Base-by-base conservation (phyloP, 30 jellyfish, hydroid and myxozoan genomes). In the Turritopsis dohrnii region DNA sequence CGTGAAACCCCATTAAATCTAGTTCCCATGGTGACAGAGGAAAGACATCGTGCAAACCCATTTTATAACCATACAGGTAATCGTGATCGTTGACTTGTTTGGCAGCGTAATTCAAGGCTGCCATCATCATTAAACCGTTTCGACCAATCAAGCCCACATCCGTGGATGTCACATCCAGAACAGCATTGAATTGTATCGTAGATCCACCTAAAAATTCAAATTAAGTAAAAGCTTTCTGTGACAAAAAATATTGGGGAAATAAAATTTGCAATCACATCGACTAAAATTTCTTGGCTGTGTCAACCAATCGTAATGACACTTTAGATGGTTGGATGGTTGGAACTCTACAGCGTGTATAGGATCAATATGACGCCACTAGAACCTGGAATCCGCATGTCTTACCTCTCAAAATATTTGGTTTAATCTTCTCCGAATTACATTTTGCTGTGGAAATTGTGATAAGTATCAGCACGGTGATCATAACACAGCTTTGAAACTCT, bases 81-180 rank as follows among this genome's bases (percentile, higher is more conserved):
- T n/a, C 30, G 28, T 69, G 31, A n/a, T 69, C 30, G 17, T 69
- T 27, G 31, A 69, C 77, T 1, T 69, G 28, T 23, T 27, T 23
- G 31, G 30, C 77, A 69, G 77, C 77, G 22, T 7, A 69, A 9
- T 0, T 16, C 77, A 69, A 27, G 31, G 77, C 77, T 69, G 9
- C 30, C 31, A 1, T 69, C 77, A 69, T 69, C 77, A 69, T 69
- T 9, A 69, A 27, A n/a, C 77, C 77, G 30, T 69, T 41, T 41
- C 60, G 60, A 13, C 9, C 5, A 41, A 41, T 41, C 60, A n/a
- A n/a, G n/a, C 60, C 60, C 60, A 3, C 60, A 41, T 41, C 60
- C 60, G 60, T 41, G 60, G 60, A 13, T 41, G 60, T 5, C 13
- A 41, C 60, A 41, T 41, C 60, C 60, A 41, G 13, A 41, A 41